Percentiles rank a stretch among this genome's conserved stretches.
phyloP scores from a whole-genome alignment of 1,140 invertebrate genomes.

The Adelges cooleyi region DNA sequence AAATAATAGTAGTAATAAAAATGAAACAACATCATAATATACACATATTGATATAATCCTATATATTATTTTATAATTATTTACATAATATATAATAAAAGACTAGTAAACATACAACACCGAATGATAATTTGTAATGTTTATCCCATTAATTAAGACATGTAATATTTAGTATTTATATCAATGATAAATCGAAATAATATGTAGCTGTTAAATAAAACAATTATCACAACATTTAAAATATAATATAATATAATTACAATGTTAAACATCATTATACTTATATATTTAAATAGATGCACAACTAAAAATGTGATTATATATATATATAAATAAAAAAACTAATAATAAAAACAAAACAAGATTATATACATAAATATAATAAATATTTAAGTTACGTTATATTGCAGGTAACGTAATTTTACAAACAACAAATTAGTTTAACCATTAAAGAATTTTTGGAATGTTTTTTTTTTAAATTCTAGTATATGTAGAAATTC shows the following conservation, averaged over 20 bases:
- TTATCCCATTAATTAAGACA: too few relatives aligned
- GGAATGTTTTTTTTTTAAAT: constrained; percentile 17
- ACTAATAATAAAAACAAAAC: constrained; percentile 9
- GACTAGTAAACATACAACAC: constrained; percentile 11
- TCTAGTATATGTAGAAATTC: background rate
- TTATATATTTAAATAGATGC: background rate
- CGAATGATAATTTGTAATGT: background rate
- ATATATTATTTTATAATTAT: too few relatives aligned
- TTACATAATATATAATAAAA: constrained; percentile 8
- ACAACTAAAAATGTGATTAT: too few relatives aligned
- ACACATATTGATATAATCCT: too few relatives aligned
- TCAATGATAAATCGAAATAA: too few relatives aligned
- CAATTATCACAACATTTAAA: constrained; percentile 20
- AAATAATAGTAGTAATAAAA: constrained; percentile 33
- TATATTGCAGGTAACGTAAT: background rate
- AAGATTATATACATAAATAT: constrained; percentile 8
- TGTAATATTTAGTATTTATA: too few relatives aligned
- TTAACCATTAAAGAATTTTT: constrained; percentile 13
- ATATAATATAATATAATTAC: background rate
- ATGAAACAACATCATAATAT: too few relatives aligned
- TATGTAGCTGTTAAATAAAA: background rate
- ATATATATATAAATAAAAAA: background rate
- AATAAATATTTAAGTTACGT: background rate
- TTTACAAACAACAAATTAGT: background rate
- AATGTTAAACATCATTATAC: too few relatives aligned